phyloP scores from a whole-genome alignment of 2,888 invertebrate species.

The Unio delphinus region DNA sequence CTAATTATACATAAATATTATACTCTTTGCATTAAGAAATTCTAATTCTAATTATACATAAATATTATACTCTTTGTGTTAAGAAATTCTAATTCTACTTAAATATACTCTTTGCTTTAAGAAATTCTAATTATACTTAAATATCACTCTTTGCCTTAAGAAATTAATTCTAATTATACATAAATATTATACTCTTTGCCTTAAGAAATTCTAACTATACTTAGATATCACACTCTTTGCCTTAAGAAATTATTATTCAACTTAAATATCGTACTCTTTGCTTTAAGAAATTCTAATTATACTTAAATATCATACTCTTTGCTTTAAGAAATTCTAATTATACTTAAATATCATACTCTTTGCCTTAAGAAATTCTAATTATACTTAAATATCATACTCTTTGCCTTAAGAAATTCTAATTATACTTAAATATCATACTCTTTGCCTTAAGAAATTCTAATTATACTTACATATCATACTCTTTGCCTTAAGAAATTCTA shows the following conservation, averaged over 20 bases:
- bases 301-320: too few relatives aligned
- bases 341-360: too few relatives aligned
- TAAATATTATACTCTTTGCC: not conserved
- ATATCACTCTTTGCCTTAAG: not conserved
- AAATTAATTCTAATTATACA: not conserved
- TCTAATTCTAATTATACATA: not conserved
- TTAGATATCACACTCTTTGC: not conserved
- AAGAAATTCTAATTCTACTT: not conserved
- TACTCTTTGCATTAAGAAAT: not conserved
- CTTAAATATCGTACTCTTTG: not conserved
- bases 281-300: too few relatives aligned
- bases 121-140: not conserved
- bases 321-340: too few relatives aligned
- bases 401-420: too few relatives aligned
- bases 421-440: too few relatives aligned
- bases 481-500: too few relatives aligned
- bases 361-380: too few relatives aligned
- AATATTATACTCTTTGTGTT: not conserved
- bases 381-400: too few relatives aligned
- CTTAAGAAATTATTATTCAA: not conserved
- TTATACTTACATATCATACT: too few relatives aligned
- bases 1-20: not conserved
- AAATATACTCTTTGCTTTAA: not conserved
- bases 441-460: too few relatives aligned
- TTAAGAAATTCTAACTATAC: not conserved